These are phyloP conservation scores for Rhagoletis zephyria DNA, from an alignment of 1,140 invertebrate species.

Conservation along the genomic window DNA sequence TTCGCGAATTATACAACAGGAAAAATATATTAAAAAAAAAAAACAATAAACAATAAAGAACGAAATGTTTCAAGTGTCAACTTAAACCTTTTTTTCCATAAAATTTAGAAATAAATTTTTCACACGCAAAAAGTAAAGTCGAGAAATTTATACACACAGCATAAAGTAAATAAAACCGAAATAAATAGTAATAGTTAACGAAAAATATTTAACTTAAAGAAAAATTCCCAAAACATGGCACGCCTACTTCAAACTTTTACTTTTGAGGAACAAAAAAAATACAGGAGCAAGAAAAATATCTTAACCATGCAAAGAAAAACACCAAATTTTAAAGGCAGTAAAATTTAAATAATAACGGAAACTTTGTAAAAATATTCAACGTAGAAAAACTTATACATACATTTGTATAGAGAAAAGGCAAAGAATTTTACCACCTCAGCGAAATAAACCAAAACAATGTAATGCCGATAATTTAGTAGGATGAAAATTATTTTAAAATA, in stretches of 20 bases:
- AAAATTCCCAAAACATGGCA: slow-evolving; percentile 10
- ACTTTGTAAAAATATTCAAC: background rate
- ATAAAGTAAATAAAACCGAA: background rate
- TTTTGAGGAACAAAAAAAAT: slow-evolving; percentile 4
- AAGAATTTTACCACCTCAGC: slow-evolving; percentile 49
- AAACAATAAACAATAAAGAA: slow-evolving; percentile 6
- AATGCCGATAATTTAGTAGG: background rate
- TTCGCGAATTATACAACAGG: slow-evolving; percentile 19
- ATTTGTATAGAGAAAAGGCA: background rate
- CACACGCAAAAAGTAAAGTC: background rate
- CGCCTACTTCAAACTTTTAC: slow-evolving; percentile 1
- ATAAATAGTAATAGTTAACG: background rate
- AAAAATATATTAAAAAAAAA: background rate
- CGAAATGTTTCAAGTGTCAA: slow-evolving; percentile 36
- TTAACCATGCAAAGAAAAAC: slow-evolving; percentile 15
- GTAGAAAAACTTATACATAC: background rate
- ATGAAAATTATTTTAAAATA: background rate
- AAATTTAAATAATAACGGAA: background rate
- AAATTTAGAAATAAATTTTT: slow-evolving; percentile 23
- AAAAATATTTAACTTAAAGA: background rate
- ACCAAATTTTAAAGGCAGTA: background rate
- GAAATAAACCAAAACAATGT: background rate
- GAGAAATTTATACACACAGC: background rate
- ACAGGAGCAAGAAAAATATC: background rate
- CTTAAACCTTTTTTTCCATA: background rate